Evolutionary conservation across 2,888 invertebrate genomes (phyloP), one percentile per base, ranked within the genome.

Genomic region (Lithophane leautieri): DNA sequence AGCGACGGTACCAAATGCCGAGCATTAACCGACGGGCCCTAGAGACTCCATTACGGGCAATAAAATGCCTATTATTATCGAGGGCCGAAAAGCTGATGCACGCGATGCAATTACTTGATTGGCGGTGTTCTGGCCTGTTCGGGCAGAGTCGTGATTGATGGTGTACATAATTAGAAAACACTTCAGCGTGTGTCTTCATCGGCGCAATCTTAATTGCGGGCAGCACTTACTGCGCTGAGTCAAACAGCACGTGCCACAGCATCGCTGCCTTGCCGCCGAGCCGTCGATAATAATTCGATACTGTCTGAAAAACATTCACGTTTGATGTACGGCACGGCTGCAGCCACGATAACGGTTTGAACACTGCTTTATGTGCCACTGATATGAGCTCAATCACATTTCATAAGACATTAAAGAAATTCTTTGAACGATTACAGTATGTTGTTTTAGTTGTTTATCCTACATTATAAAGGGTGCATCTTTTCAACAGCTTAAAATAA

Each of bases 41-140:
- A 96, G 96, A 96, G 96, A 96, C 96, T 96, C 94, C 95, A 96
- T 96, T 96, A 96, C 93, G 91, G 93, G 95, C 94, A 96, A 96
- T 96, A 96, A 96, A 96, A 96, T 96, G 96, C 95, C 96, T 96
- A 96, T 96, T 96, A 96, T 96, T 96, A 96, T 96, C 96, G 95
- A 95, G 96, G 95, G 95, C 94, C 95, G 94, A 96, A 96, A 96
- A 95, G 94, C 95, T 94, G 95, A 96, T 96, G 96, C 96, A 96
- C 96, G 96, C 96, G 95, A 96, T 96, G 96, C 96, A 96, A 96
- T 96, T 95, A 96, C 95, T 95, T 96, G 96, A 96, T 96, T 96
- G 96, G 95, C 94, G 94, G 95, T 94, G 95, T 94, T 95, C 96
- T 95, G 96, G 95, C 89, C 89, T 90, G 92, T 89, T 92, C 93